Evolutionary conservation across 2,113 vertebrate species (phyloP).

Genomic region (Phyllostomus discolor): DNA sequence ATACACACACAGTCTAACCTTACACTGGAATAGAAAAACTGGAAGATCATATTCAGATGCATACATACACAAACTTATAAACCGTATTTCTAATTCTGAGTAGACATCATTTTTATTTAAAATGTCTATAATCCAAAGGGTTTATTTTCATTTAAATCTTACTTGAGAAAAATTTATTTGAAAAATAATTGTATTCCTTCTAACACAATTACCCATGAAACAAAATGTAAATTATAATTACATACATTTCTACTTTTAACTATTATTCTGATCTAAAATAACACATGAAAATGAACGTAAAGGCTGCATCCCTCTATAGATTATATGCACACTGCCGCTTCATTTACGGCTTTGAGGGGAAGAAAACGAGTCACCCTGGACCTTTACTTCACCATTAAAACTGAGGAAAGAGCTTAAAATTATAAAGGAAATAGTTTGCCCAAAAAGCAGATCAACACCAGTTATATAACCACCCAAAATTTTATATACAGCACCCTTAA

Average conservation of each 20-base stretch:
- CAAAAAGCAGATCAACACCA: not conserved
- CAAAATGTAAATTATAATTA: constrained; percentile 39
- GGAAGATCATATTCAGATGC: not conserved
- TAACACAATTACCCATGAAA: not conserved
- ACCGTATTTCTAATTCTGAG: not conserved
- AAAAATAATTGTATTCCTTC: not conserved
- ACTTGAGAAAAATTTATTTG: not conserved
- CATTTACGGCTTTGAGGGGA: not conserved
- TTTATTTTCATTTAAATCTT: constrained; percentile 13
- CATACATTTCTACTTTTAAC: not conserved
- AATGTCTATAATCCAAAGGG: not conserved
- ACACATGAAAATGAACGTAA: not conserved
- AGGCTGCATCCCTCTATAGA: not conserved
- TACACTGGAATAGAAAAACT: not conserved
- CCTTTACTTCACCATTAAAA: not conserved
- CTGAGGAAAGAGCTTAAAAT: not conserved
- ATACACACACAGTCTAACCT: not conserved
- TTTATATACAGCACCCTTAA: not conserved
- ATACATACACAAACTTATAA: constrained; percentile 18
- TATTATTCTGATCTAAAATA: constrained; percentile 1
- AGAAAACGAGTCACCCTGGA: not conserved
- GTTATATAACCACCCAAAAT: not conserved
- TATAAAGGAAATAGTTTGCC: not conserved
- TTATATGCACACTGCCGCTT: not conserved
- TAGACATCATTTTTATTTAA: not conserved